Percentiles rank a stretch among this genome's conserved stretches.
phyloP scores from a whole-genome alignment of 2,797 vertebrate genomes.

The Paratrypauchen microcephalus region DNA sequence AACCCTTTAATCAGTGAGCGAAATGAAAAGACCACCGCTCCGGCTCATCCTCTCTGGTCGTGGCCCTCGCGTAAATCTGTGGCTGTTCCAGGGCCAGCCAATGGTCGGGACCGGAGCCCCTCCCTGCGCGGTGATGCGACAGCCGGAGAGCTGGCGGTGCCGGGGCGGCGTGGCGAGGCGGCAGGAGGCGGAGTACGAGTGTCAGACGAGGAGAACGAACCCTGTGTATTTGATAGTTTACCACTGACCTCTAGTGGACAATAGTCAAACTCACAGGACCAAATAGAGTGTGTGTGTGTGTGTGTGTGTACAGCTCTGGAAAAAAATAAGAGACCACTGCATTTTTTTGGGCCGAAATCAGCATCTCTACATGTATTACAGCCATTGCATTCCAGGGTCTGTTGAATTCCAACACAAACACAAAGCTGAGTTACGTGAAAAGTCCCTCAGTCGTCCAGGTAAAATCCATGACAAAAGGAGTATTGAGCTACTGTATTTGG shows the following conservation, averaged over 20 bases:
- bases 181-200: conserved; percentile 34
- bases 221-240: background rate
- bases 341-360: no score
- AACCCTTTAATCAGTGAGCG: conserved; percentile 2
- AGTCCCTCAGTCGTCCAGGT: no score
- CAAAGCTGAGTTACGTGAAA: no score
- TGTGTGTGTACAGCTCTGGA: no score
- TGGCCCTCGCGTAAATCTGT: conserved; percentile 56
- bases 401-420: no score
- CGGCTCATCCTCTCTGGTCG: conserved; percentile 39
- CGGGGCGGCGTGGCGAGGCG: conserved; percentile 51
- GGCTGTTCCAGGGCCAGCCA: conserved; percentile 45
- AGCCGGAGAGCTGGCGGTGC: conserved; percentile 45
- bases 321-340: no score
- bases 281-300: background rate
- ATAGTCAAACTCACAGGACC: background rate
- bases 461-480: no score
- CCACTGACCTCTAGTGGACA: conserved; percentile 37
- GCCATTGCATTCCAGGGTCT: no score
- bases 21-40: conserved; percentile 21
- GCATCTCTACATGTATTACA: no score
- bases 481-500: no score
- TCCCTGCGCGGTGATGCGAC: conserved; percentile 64
- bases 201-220: conserved; percentile 35
- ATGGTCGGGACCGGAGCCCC: conserved; percentile 52